Percentiles rank a stretch among this genome's conserved stretches.
phyloP scores from a whole-genome alignment of 2,113 vertebrate species.

The Fulmarus glacialis region DNA sequence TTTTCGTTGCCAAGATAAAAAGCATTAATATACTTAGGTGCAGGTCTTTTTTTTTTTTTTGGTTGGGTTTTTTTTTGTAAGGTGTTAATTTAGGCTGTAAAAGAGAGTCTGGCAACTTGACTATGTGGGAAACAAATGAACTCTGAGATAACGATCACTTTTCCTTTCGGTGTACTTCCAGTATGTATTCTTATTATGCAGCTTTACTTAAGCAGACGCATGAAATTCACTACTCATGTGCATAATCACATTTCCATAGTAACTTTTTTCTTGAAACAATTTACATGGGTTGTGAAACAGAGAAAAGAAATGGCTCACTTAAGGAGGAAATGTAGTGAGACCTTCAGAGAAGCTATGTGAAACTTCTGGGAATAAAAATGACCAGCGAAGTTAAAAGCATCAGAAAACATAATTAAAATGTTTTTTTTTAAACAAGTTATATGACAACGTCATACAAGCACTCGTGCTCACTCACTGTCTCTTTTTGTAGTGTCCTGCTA shows the following conservation, averaged over 20 bases:
- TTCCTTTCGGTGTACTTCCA: neutral
- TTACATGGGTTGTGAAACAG: neutral
- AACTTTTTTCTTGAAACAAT: neutral
- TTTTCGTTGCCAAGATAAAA: neutral
- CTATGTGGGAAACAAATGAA: neutral
- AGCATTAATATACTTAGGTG: neutral
- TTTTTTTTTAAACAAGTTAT: neutral
- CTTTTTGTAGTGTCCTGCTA: slow-evolving; percentile 91
- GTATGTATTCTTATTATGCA: neutral
- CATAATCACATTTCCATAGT: neutral
- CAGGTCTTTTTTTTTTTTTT: neutral
- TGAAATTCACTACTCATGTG: neutral
- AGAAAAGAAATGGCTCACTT: neutral
- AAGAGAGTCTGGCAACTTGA: neutral
- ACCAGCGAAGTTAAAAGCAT: neutral
- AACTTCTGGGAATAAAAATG: neutral
- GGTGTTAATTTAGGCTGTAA: neutral
- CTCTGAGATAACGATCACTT: neutral
- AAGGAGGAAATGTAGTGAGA: neutral
- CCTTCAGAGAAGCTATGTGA: neutral
- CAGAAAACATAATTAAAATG: neutral
- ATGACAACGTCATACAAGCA: neutral
- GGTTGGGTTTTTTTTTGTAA: neutral
- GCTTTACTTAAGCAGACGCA: neutral
- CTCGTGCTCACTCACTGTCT: neutral